A percentile compares a stretch with the other conserved stretches of the same genome.
Conservation (phyloP, 2,113 vertebrate species). For the Delphinapterus leucas region DNA sequence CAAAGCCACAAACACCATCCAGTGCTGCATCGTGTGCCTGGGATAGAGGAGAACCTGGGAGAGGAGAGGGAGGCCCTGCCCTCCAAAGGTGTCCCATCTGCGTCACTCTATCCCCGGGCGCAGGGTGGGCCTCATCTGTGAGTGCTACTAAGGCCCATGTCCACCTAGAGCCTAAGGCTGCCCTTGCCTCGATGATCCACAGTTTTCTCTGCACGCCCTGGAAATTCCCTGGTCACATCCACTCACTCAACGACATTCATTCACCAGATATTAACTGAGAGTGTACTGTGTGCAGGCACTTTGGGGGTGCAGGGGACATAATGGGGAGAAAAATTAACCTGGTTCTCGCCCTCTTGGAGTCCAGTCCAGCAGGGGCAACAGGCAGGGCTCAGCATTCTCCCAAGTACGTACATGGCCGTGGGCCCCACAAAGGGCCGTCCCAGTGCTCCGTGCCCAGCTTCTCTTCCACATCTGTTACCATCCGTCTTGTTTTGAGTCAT, state of each 20-base stretch:
- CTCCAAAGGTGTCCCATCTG: not conserved
- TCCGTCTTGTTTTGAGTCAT: not conserved
- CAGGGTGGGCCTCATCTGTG: not conserved
- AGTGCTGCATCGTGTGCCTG: fast-evolving
- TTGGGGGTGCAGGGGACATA: not conserved
- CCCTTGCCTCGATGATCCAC: not conserved
- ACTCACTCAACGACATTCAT: not conserved
- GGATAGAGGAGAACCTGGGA: not conserved
- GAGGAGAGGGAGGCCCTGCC: not conserved
- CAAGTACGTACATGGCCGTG: fast-evolving
- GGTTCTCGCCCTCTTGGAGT: not conserved
- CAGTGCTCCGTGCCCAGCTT: not conserved
- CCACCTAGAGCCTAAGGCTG: not conserved
- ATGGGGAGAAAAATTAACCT: not conserved
- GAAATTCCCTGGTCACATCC: not conserved
- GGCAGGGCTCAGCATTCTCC: fast-evolving
- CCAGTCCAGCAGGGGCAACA: not conserved
- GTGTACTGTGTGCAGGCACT: not conserved
- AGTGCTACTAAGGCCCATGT: not conserved
- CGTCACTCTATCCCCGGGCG: no score
- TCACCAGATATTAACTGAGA: not conserved
- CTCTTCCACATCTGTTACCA: not conserved
- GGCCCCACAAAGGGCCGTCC: fast-evolving
- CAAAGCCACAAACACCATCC: not conserved
- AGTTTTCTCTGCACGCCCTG: not conserved